Conservation (phyloP, 2,113 vertebrate genomes). For the Aleadryas rufinucha region DNA sequence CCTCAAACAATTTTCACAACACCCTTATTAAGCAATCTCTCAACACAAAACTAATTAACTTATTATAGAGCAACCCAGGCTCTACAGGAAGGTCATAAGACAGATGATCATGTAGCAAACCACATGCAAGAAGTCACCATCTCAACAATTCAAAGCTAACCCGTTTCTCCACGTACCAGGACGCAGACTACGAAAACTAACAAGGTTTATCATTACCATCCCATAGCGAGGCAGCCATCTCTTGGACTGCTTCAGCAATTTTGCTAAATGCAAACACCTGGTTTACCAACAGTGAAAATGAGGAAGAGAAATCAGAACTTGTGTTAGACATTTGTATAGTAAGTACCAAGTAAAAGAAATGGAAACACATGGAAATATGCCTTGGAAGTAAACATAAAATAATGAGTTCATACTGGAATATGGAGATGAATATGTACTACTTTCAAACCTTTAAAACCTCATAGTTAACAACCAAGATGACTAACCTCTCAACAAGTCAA, state of each 20-base stretch:
- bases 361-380: neutral
- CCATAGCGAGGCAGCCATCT: neutral
- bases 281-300: neutral
- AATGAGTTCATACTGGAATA: neutral
- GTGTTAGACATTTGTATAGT: neutral
- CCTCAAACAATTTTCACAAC: constrained; percentile 33
- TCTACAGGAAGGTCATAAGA: neutral
- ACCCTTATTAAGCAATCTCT: neutral
- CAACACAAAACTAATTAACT: constrained; percentile 32
- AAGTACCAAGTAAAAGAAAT: neutral
- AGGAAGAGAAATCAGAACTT: neutral
- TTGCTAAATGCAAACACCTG: neutral
- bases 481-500: neutral
- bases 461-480: neutral
- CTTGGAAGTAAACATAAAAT: neutral
- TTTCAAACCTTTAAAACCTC: neutral
- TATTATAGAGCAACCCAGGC: neutral
- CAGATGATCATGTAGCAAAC: neutral
- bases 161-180: neutral
- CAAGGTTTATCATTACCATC: neutral
- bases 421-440: rapidly evolving
- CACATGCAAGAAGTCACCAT: neutral
- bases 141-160: neutral
- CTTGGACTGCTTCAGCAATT: neutral
- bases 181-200: neutral